Conservation (phyloP, 2,797 vertebrate species). For the Pteropus rufus region DNA sequence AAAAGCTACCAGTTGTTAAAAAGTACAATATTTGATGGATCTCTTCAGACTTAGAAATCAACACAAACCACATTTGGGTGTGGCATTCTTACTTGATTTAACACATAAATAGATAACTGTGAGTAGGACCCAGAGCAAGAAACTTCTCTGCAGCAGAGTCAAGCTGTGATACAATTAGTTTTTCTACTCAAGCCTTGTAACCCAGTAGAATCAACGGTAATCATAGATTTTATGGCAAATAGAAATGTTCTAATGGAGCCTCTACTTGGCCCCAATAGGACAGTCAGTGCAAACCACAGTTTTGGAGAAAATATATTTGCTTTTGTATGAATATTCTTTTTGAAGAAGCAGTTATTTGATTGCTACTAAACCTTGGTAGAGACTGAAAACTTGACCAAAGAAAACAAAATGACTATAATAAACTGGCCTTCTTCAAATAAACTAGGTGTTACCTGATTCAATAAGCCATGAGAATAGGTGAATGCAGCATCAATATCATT, state of each 20-base stretch:
- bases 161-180: background rate
- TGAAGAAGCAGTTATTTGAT: background rate
- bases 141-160: background rate
- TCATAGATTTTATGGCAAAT: background rate
- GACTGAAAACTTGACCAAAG: background rate
- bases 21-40: background rate
- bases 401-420: background rate
- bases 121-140: background rate
- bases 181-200: background rate
- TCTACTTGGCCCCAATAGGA: background rate
- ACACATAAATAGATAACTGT: background rate
- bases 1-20: background rate
- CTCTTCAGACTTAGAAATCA: background rate
- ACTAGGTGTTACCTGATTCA: background rate
- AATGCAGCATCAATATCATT: background rate
- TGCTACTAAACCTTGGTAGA: background rate
- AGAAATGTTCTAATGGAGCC: background rate
- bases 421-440: background rate
- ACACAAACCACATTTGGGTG: background rate
- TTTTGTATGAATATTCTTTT: background rate
- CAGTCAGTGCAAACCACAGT: background rate
- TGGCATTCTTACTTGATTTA: background rate
- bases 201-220: background rate
- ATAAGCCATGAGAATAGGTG: background rate
- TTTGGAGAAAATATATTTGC: background rate